Evolutionary conservation across 2,113 vertebrate genomes (phyloP).

Genomic region (Taurulus bubalis): DNA sequence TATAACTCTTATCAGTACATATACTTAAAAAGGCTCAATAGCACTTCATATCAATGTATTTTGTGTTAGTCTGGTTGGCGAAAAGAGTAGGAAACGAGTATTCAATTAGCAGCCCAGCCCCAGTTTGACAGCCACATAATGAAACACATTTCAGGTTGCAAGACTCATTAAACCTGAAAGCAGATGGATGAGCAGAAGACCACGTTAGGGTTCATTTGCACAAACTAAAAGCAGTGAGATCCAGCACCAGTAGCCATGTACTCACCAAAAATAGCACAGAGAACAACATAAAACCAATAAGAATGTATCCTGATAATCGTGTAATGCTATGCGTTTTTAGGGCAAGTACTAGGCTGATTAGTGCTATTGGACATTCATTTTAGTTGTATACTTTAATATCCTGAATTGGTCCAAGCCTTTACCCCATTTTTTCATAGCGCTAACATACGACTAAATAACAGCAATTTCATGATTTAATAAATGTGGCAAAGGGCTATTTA

Average conservation of each 20-base stretch:
- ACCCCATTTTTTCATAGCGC: background rate
- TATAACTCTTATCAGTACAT: background rate
- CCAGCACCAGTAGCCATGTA: conserved; percentile 14
- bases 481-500: background rate
- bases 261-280: conserved; percentile 6
- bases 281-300: background rate
- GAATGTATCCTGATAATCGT: background rate
- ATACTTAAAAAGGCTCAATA: background rate
- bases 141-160: conserved; percentile 28
- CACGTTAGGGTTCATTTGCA: conserved; percentile 1
- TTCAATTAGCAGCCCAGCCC: background rate
- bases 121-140: conserved; percentile 23
- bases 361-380: background rate
- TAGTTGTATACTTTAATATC: background rate
- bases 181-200: conserved; percentile 51
- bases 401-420: background rate
- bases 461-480: background rate
- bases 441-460: conserved; percentile 1
- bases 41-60: background rate
- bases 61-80: background rate
- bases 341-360: background rate
- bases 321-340: background rate
- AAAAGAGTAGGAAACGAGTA: background rate
- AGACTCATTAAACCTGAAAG: conserved; percentile 45
- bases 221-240: conserved; percentile 24